Conservation (phyloP, 2,888 invertebrate species). For the Drosophila melanosoma region DNA sequence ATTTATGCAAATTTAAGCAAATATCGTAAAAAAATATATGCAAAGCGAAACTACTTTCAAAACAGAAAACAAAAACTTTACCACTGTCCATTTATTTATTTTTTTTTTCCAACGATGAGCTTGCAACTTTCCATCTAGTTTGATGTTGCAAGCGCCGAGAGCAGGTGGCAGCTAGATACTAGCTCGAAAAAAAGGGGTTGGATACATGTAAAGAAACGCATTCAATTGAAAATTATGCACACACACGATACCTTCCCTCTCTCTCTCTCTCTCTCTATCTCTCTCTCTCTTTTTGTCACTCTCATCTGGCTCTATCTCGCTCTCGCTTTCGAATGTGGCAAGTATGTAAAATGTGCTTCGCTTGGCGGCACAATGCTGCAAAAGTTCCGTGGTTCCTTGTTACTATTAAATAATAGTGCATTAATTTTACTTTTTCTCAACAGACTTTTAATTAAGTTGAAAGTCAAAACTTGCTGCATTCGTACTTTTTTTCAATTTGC, state of each 20-base stretch:
- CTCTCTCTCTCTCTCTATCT: not conserved
- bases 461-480: conserved; percentile 64
- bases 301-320: not conserved
- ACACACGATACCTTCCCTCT: conserved; percentile 7
- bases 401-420: conserved; percentile 58
- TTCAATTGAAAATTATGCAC: conserved; percentile 61
- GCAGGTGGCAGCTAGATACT: conserved; percentile 45
- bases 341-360: conserved; percentile 41
- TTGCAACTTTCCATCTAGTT: conserved; percentile 62
- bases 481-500: conserved; percentile 5
- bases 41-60: conserved; percentile 57
- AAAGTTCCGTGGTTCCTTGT: conserved; percentile 46
- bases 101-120: conserved; percentile 45
- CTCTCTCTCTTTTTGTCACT: not conserved
- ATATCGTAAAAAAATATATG: conserved; percentile 66
- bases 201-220: conserved; percentile 30
- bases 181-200: conserved; percentile 32
- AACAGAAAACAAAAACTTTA: conserved; percentile 37
- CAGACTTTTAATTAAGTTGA: conserved; percentile 76
- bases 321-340: conserved; percentile 1
- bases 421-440: conserved; percentile 65
- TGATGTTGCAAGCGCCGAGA: conserved; percentile 11
- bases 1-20: conserved; percentile 73
- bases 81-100: conserved; percentile 42
- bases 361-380: conserved; percentile 35